Conservation (phyloP, 2,888 invertebrate genomes). For the Campaea margaritaria region DNA sequence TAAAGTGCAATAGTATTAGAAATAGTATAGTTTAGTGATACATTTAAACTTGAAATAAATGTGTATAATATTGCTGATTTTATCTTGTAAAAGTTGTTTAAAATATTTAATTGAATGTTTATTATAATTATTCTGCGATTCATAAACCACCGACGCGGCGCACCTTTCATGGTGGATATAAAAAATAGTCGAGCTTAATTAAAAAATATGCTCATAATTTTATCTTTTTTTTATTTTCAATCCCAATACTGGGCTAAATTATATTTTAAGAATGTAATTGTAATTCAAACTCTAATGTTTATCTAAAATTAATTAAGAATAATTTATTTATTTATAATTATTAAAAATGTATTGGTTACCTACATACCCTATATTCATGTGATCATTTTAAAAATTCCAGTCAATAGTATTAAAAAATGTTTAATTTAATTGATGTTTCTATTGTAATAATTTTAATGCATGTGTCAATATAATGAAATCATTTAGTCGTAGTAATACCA, state of each 20-base stretch:
- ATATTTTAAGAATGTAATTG: not conserved
- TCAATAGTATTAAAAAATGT: conserved; percentile 45
- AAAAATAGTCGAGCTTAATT: conserved; percentile 18
- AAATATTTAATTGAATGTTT: too few species aligned
- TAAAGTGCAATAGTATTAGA: conserved; percentile 78
- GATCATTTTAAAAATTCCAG: conserved; percentile 50
- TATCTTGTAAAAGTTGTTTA: conserved; percentile 25
- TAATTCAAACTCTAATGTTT: conserved; percentile 2
- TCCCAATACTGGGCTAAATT: not conserved
- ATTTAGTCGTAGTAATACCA: conserved; percentile 80
- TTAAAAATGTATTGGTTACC: conserved; percentile 41
- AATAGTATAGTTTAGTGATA: conserved; percentile 56
- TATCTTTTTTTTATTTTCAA: not conserved
- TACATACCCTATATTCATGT: conserved; percentile 39
- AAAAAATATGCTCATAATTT: conserved; percentile 3
- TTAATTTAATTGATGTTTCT: conserved; percentile 47
- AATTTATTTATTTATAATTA: conserved; percentile 10
- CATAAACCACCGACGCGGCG: not conserved
- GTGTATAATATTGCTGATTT: conserved; percentile 42
- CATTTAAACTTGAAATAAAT: conserved; percentile 42
- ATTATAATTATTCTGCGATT: not conserved
- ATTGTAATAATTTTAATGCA: conserved; percentile 60
- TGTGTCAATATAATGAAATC: conserved; percentile 78
- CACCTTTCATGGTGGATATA: too few species aligned
- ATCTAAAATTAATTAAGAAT: not conserved